Percentiles rank a stretch among this genome's conserved stretches.
Evolutionary conservation across 2,113 vertebrate species (phyloP).

Genomic region (Hippocampus zosterae): DNA sequence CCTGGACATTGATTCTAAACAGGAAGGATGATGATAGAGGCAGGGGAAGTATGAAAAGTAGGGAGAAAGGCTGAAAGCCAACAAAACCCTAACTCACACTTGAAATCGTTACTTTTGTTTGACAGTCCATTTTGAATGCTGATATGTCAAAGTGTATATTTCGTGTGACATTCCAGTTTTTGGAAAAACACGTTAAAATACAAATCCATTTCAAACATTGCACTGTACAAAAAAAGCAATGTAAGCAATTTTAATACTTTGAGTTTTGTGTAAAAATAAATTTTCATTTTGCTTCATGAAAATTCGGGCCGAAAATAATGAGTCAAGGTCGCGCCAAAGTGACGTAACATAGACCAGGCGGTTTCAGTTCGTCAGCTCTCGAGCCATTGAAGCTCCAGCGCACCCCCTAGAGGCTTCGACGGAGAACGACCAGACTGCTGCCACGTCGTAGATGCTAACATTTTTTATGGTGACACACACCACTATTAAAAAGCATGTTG

Average conservation of each 20-base stretch:
- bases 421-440: not conserved
- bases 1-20: no score
- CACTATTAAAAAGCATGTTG: not conserved
- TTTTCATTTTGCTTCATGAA: not conserved
- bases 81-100: not conserved
- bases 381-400: not conserved
- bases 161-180: not conserved
- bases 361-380: not conserved
- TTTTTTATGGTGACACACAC: constrained; percentile 8
- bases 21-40: no score
- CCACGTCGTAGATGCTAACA: not conserved
- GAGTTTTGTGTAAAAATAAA: not conserved
- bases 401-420: constrained; percentile 32
- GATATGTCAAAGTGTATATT: not conserved
- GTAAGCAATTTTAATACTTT: not conserved
- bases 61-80: no score
- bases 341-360: constrained; percentile 13
- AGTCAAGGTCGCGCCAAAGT: constrained; percentile 29
- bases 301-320: not conserved
- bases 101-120: not conserved
- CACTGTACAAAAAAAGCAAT: not conserved
- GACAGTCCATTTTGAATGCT: not conserved
- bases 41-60: no score
- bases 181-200: not conserved
- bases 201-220: not conserved